phyloP scores from a whole-genome alignment of 2,888 invertebrate genomes.

The Watsonalla cultraria region DNA sequence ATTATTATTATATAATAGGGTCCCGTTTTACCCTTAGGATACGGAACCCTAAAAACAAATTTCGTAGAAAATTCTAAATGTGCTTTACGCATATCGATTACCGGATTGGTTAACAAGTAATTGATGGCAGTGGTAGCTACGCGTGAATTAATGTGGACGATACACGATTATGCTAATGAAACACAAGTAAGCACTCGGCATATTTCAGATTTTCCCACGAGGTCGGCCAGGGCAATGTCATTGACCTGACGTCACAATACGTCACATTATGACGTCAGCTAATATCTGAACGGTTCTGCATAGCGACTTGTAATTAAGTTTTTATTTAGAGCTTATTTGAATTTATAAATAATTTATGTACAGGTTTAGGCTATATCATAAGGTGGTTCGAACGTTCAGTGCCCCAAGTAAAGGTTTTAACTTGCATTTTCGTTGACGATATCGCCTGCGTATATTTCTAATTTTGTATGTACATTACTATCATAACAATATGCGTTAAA shows the following conservation, averaged over 20 bases:
- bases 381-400: too few relatives aligned
- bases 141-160: slow-evolving; percentile 44
- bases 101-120: not conserved
- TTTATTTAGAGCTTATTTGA: not conserved
- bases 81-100: not conserved
- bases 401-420: too few relatives aligned
- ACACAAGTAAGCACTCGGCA: slow-evolving; percentile 38
- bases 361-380: too few relatives aligned
- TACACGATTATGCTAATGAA: slow-evolving; percentile 66
- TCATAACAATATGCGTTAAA: too few relatives aligned
- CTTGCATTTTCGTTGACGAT: too few relatives aligned
- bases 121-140: not conserved
- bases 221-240: slow-evolving; percentile 55
- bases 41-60: too few relatives aligned
- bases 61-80: not conserved
- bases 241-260: slow-evolving; percentile 33
- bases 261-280: not conserved
- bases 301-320: not conserved
- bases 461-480: too few relatives aligned
- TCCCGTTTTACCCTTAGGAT: too few relatives aligned
- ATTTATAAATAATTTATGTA: too few relatives aligned
- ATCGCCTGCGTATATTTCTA: too few relatives aligned
- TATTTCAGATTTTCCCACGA: slow-evolving; percentile 63
- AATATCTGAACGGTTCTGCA: not conserved
- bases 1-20: too few relatives aligned